Conservation (phyloP, 64 coral and sea anemone species). For the Pachyseris speciosa region DNA sequence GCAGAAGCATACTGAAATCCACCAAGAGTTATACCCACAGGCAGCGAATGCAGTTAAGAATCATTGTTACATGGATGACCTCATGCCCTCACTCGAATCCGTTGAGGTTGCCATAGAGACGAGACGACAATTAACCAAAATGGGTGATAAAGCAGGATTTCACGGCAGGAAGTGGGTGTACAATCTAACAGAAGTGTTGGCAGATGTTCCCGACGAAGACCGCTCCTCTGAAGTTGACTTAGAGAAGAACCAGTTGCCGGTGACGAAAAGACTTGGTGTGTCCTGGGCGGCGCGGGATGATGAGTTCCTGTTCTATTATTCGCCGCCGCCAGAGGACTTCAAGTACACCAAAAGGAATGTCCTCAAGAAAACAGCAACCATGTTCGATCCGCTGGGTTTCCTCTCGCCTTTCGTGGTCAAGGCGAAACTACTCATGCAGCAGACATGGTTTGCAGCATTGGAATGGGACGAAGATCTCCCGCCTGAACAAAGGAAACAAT, state of each 20-base stretch:
- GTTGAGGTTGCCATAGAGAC: no score
- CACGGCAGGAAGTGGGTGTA: slow-evolving; percentile 78
- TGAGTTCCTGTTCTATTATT: slow-evolving; percentile 46
- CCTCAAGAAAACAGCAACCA: slow-evolving; percentile 53
- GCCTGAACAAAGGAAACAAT: no score
- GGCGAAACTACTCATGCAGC: no score
- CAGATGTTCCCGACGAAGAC: slow-evolving; percentile 28
- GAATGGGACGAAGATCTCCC: no score
- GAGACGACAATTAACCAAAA: slow-evolving; percentile 43
- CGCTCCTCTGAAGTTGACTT: slow-evolving; percentile 50
- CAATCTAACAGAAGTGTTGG: slow-evolving; percentile 39
- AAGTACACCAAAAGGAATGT: slow-evolving; percentile 70
- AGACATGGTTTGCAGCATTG: no score
- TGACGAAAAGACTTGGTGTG: slow-evolving; percentile 69
- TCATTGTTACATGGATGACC: slow-evolving; percentile 65
- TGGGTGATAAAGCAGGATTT: slow-evolving; percentile 53
- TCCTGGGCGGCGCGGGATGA: slow-evolving; percentile 55
- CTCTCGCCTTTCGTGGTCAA: no score
- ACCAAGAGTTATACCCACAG: slow-evolving; percentile 29
- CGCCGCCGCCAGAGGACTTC: slow-evolving; percentile 59
- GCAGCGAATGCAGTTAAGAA: slow-evolving; percentile 45
- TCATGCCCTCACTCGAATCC: no score
- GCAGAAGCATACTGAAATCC: slow-evolving; percentile 63
- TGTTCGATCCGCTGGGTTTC: no score
- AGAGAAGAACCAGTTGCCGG: slow-evolving; percentile 56